Evolutionary conservation across 1,140 invertebrate genomes (phyloP).

Genomic region (Copidosoma floridanum): DNA sequence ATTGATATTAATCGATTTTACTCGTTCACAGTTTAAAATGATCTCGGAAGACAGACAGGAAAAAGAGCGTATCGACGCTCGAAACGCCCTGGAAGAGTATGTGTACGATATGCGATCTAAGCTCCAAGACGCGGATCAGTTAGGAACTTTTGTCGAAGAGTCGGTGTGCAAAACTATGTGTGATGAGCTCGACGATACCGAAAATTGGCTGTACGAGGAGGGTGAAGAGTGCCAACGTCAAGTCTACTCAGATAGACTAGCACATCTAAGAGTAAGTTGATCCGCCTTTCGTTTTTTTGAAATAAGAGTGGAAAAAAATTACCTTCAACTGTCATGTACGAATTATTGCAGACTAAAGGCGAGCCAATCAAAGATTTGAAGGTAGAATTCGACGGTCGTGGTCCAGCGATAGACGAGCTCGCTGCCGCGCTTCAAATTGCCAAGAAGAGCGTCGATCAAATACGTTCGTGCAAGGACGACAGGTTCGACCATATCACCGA

Average conservation of each 20-base stretch:
- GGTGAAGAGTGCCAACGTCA: constrained; percentile 90
- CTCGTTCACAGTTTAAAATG: constrained; percentile 70
- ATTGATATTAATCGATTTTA: constrained; percentile 18
- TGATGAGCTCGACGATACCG: constrained; percentile 75
- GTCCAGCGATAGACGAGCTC: constrained; percentile 74
- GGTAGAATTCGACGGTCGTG: constrained; percentile 75
- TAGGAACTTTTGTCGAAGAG: constrained; percentile 77
- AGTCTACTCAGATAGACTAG: constrained; percentile 70
- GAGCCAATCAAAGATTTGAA: constrained; percentile 82
- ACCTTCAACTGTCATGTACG: too few species aligned
- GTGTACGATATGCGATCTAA: constrained; percentile 94
- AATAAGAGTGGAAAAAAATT: constrained; percentile 29
- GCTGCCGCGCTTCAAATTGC: constrained; percentile 69
- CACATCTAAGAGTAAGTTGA: constrained; percentile 61
- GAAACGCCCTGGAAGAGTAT: constrained; percentile 97
- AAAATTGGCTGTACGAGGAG: constrained; percentile 94
- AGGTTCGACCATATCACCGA: constrained; percentile 82
- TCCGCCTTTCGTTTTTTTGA: too few species aligned
- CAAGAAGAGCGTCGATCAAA: constrained; percentile 72
- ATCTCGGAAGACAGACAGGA: constrained; percentile 85
- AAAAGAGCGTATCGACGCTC: constrained; percentile 90
- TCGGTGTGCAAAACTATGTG: constrained; percentile 68
- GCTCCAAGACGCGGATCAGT: constrained; percentile 69
- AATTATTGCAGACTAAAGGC: constrained; percentile 67
- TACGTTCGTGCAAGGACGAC: constrained; percentile 64